Evolutionary conservation across 1,140 invertebrate species (phyloP).

Genomic region (Chionoecetes opilio): DNA sequence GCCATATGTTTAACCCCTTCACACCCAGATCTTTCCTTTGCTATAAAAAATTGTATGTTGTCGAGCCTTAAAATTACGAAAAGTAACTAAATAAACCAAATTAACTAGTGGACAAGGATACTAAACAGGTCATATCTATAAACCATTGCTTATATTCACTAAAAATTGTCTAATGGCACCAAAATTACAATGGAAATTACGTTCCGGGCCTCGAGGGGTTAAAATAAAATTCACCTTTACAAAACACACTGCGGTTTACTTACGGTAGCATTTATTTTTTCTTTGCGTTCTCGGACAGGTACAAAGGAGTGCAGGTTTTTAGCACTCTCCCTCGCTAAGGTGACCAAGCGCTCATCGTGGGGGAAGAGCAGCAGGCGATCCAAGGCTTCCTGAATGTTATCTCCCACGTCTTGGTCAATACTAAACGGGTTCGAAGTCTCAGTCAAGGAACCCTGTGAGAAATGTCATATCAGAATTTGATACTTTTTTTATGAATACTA

Average conservation of each 20-base stretch:
- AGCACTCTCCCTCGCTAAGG: constrained; percentile 65
- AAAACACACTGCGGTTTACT: constrained; percentile 6
- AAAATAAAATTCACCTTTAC: no score
- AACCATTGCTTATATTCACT: no score
- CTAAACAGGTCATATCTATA: no score
- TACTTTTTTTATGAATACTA: not conserved
- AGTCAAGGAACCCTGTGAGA: constrained; percentile 52
- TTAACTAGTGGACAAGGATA: no score
- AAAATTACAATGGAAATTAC: no score
- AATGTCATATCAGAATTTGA: constrained; percentile 25
- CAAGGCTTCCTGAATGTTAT: constrained; percentile 63
- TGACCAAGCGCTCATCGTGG: constrained; percentile 71
- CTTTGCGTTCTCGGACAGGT: constrained; percentile 46
- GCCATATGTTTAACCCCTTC: no score
- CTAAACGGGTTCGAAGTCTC: constrained; percentile 68
- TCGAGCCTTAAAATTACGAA: no score
- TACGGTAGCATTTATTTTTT: constrained; percentile 71
- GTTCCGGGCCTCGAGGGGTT: no score
- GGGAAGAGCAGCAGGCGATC: constrained; percentile 66
- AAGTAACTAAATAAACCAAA: no score
- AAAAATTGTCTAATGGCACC: no score
- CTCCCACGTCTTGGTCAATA: constrained; percentile 61
- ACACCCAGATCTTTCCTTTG: no score
- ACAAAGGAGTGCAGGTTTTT: constrained; percentile 58
- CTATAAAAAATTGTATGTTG: no score